Evolutionary conservation across 2,888 invertebrate genomes (phyloP), one percentile per base, ranked within the genome.

Genomic region (Pseudolycoriella hygida): DNA sequence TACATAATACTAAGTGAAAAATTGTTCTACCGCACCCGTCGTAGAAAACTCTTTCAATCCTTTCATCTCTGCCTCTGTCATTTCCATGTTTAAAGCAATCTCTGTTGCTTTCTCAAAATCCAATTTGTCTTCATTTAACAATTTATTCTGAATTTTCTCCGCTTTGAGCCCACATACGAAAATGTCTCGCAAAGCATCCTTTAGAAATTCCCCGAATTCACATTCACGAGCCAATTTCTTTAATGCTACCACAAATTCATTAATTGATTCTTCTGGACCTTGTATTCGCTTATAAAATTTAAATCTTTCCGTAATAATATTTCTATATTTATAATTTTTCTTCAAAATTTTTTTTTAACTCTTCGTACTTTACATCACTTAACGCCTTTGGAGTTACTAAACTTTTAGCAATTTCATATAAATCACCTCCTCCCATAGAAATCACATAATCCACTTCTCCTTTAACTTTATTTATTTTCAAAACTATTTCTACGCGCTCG

Each of bases 241-340:
- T 18, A 57, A 39, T 30, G 48, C 51, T 10, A 52, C 48, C 3
- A 49, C 44, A 43, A 50, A 52, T n/a, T 50, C 50, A 12, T 43
- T 39, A 11, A 53, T 46, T 6, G 47, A 46, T 41, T 53, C 53
- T 47, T 47, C 34, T 14, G 44, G 18, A 44, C 52, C 49, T 47
- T 55, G 55, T 34, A 48, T 31, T 14, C 52, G 45, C 40, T 50
- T 50, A 43, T 53, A 52, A 46, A 56, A 55, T 43, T 51, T 51
- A 42, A 52, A 57, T 12, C 53, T 39, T 48, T 57, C 55, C 2
- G 53, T 50, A 17, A 55, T 54, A 5, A 49, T 45, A 37, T 53
- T 49, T 12, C 48, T 45, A 11, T 17, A 18, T 40, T 40, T 10
- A 19, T 12, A 40, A 19, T 19, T 12, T 3, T 18, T 40, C 3